Evolutionary conservation across 2,888 invertebrate species (phyloP).

Genomic region (Trachelus stipa): DNA sequence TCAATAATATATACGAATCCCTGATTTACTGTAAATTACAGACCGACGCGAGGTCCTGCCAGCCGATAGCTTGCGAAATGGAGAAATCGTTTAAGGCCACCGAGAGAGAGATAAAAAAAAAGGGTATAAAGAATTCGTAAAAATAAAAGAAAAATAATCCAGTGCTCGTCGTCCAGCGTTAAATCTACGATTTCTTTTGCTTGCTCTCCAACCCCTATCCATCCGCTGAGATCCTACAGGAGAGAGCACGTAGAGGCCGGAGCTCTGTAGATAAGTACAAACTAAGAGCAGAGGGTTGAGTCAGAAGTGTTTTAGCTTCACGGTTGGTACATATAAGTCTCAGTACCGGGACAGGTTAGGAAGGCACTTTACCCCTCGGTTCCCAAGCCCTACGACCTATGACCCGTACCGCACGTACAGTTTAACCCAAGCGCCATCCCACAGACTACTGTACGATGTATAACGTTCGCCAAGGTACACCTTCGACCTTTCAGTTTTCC

Average conservation of each 20-base stretch:
- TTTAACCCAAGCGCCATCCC: conserved; percentile 17
- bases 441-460: neutral
- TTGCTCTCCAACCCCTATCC: neutral
- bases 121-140: neutral
- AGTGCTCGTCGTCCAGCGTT: neutral
- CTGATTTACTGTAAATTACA: neutral
- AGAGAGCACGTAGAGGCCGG: neutral
- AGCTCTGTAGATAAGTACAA: neutral
- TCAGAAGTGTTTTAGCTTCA: conserved; percentile 39
- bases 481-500: conserved; percentile 1
- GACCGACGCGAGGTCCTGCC: neutral
- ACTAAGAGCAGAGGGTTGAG: conserved; percentile 20
- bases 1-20: neutral
- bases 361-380: conserved; percentile 45
- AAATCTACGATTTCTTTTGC: neutral
- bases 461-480: neutral
- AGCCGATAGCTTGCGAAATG: neutral
- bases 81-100: neutral
- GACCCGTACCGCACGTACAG: conserved; percentile 15
- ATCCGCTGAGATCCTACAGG: neutral
- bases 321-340: conserved; percentile 22
- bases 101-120: conserved; percentile 6
- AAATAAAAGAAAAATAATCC: neutral
- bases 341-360: conserved; percentile 28
- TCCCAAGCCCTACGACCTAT: conserved; percentile 21